Conservation (phyloP, 2,888 invertebrate species). For the Trypoxylon attenuatum region DNA sequence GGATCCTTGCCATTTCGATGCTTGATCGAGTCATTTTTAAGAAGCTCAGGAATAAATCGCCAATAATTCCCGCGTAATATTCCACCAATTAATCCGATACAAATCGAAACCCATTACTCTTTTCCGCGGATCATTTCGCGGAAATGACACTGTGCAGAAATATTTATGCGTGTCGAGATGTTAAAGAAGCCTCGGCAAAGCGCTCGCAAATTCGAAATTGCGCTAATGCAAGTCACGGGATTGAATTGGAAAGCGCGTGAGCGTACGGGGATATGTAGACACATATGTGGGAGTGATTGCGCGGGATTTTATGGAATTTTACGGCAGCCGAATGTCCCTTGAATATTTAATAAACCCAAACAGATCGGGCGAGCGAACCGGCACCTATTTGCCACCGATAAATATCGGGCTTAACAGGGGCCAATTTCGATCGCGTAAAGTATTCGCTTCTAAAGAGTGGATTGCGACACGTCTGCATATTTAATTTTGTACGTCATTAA, state of each 20-base stretch:
- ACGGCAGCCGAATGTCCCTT: not conserved
- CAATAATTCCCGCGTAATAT: no score
- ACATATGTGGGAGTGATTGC: not conserved
- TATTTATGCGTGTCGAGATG: no score
- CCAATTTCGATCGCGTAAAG: conserved; percentile 7
- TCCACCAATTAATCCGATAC: no score
- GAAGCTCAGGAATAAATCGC: no score
- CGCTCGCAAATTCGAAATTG: not conserved
- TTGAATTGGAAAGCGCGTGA: not conserved
- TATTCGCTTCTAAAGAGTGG: conserved; percentile 10
- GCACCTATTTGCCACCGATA: conserved; percentile 18
- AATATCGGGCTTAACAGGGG: conserved; percentile 27
- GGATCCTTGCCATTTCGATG: no score
- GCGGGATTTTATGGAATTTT: conserved; percentile 24
- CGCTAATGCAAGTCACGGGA: not conserved
- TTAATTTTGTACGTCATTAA: conserved; percentile 49
- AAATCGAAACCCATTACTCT: no score
- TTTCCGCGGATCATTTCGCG: no score
- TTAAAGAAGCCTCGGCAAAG: not conserved
- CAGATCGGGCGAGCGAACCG: no score
- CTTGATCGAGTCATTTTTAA: no score
- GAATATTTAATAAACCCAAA: conserved; percentile 27
- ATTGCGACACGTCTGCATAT: conserved; percentile 30
- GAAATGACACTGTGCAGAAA: no score
- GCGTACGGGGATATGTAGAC: not conserved